Evolutionary conservation across 2,888 invertebrate genomes (phyloP), one percentile per base, ranked within the genome.

Genomic region (Nomada hirtipes): DNA sequence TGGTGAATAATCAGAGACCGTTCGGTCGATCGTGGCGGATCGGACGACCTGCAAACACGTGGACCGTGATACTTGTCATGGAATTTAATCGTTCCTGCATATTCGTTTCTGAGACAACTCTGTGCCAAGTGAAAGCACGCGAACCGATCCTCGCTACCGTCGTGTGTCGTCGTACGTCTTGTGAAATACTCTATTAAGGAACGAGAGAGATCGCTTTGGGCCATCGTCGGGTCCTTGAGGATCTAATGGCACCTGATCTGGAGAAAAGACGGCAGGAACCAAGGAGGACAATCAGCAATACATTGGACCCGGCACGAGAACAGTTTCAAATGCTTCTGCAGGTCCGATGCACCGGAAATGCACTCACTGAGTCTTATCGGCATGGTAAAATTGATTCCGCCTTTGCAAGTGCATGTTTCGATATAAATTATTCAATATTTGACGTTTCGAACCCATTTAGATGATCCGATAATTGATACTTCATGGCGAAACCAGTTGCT

Each of bases 181-280:
- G 63, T 55, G 72, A 63, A 52, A 2, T 4, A 4, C 0, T 15
- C 42, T 13, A 29, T 71, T 50, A 36, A 23, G 60, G 9, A 13
- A 23, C 7, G 29, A 13, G 53, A 23, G 55, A 69, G 57, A 57
- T 59, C 42, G 23, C 4, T 42, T 10, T 13, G 60, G 76, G 57
- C 59, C 61, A 9, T 13, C 3, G 0, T 47, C 47, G 47, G 65
- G 72, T 75, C 79, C 74, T 60, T 11, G 26, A 76, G 73, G 67
- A 59, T 59, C 87, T 91, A 88, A 93, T 93, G 92, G 93, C 92
- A 91, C 93, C 93, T 80, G 92, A 93, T 80, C 89, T 92, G 63
- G 92, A 92, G 72, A 92, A 91, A 76, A 90, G 90, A 76, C 86
- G 92, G 44, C 87, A 88, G 84, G 91, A 91, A 89, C 85, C 90